Evolutionary conservation across 2,888 invertebrate genomes (phyloP), one percentile per base, ranked within the genome.

Genomic region (Caenorhabditis uteleia): DNA sequence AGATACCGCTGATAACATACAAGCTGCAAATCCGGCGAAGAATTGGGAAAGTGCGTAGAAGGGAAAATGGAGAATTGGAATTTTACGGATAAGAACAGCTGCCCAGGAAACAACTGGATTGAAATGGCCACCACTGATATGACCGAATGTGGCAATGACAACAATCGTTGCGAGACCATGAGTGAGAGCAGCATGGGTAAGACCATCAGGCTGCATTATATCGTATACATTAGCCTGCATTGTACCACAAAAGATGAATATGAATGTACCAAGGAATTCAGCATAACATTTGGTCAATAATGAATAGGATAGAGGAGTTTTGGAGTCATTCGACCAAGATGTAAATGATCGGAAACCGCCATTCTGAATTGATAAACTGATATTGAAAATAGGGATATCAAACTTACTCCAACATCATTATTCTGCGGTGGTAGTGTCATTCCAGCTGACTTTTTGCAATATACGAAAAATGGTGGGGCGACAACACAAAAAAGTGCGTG

Each of bases 81-180:
- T 74, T 4, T 75, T 82, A 1, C 83, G 82, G 6, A 73, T 56
- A 12, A 83, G 29, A 1, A 74, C 54, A 1, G 82, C 78, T 0
- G 84, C 84, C 29, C 84, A 61, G 0, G 85, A 84, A 3, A 85
- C 84, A 0, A 83, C 84, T 3, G 85, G 85, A 66, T 85, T 85
- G 53, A 85, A 80, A 60, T 85, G 85, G 3, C 83, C 85, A 2
- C 85, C 85, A 70, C 85, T 55, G 18, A 38, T 44, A 26, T 23
- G 56, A 31, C 62, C 56, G 27, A 62, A 62, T 2, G 48, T 47
- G 2, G 62, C 56, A 36, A 50, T 47, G 3, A 62, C 46, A 1
- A 62, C 62, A 31, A 56, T 51, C 0, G 51, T 56, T 10, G 62
- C 56, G 7, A 62, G 26, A 0, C 62, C 62, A 26, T 55, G 56